Evolutionary conservation across 2,797 vertebrate genomes (phyloP), one percentile per base, ranked within the genome.

Genomic region (Bradypus variegatus): DNA sequence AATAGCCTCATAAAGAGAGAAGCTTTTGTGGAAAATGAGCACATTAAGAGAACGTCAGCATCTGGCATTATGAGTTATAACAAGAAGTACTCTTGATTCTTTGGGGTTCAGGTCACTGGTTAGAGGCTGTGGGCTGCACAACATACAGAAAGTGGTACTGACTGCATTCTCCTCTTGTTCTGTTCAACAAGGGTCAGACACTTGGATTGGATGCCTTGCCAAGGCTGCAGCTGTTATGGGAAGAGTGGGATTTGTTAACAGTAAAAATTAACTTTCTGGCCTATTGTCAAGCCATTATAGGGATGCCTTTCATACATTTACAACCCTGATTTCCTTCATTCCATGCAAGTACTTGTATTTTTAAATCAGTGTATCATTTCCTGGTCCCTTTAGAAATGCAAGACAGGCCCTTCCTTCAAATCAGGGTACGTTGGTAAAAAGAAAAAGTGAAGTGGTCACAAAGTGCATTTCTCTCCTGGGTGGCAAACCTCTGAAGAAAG

Each of bases 131-230:
- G 3, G 48, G 60, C 58, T 2, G 41, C n/a, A 6, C n/a, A 6
- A 31, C 31, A 7, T 53, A 5, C 15, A 7, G 41, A n/a, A 29
- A 11, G 5, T 2, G 18, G 10, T 38, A 8, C 10, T 55, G 36
- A 31, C 38, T 1, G 0, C 14, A 5, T 5, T 2, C 3, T 45
- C 7, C 8, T 8, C 14, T 45, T 19, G 9, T 58, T 53, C 73
- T 50, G 4, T n/a, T 14, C 2, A 10, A 10, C 45, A 25, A 19
- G 25, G 53, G 48, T 21, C 75, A 50, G 36, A 10, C 10, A 0
- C 15, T 21, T 25, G 38, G 14, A 8, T 18, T 12, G 33, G 79
- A n/a, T 2, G 1, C 45, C 33, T 36, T 27, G 64, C 58, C 69
- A 27, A 29, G 31, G 27, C 38, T 33, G 21, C 27, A 29, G 53